Conservation (phyloP, 2,113 vertebrate genomes). For the Melanostigma gelatinosum region DNA sequence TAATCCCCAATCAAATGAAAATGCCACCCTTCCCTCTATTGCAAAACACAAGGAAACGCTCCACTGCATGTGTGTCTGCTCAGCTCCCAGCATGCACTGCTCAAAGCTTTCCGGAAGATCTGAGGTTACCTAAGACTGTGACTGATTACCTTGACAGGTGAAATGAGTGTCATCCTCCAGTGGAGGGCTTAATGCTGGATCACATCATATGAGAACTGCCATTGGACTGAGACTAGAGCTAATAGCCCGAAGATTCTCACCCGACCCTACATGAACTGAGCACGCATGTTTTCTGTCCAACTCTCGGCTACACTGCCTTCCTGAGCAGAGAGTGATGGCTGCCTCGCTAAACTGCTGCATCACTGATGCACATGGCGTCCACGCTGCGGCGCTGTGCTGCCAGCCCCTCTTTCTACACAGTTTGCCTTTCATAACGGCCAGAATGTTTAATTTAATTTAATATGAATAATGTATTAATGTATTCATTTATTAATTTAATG, state of each 20-base stretch:
- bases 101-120: slow-evolving; percentile 57
- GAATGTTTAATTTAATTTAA: background rate
- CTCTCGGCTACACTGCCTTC: background rate
- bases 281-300: background rate
- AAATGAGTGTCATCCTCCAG: slow-evolving; percentile 55
- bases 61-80: slow-evolving; percentile 19
- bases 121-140: slow-evolving; percentile 74
- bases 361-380: background rate
- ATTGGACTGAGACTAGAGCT: background rate
- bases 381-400: too few relatives aligned
- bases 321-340: background rate
- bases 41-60: slow-evolving; percentile 41
- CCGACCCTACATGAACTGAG: background rate
- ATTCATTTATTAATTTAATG: too few relatives aligned
- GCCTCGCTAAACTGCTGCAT: background rate
- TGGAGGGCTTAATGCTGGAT: slow-evolving; percentile 60
- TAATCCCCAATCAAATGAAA: slow-evolving; percentile 73
- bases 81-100: slow-evolving; percentile 56
- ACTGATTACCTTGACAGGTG: slow-evolving; percentile 72
- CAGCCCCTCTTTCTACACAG: background rate
- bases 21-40: slow-evolving; percentile 40
- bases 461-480: too few relatives aligned
- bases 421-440: background rate
- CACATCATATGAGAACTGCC: slow-evolving; percentile 12
- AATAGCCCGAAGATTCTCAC: background rate